Base-by-base conservation (phyloP, 2,888 invertebrate species). In the Eupithecia abbreviata region DNA sequence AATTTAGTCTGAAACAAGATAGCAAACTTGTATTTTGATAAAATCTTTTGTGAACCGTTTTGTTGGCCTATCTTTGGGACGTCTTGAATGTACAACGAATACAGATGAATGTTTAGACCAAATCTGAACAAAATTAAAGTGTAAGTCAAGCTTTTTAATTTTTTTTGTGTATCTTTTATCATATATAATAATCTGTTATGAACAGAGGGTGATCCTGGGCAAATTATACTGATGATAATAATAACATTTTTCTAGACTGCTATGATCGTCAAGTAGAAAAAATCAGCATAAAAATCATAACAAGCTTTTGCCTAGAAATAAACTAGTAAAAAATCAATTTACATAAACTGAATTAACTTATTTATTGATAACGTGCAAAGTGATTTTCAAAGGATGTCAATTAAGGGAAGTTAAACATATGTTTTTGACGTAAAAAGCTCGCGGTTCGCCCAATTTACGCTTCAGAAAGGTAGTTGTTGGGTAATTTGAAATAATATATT, bases 41-140 rank as follows among this genome's bases (percentile, higher is more conserved):
- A 85, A 87, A 83, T 84, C 84, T 82, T 86, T 85, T 82, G 82
- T 83, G 82, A 85, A 87, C 85, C 73, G 86, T 86, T 86, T 82
- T 83, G 81, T 67, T 75, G 76, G 78, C 74, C 49, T 73, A 68
- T 77, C 71, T 75, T 69, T 69, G 68, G 47, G 68, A 69, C 13
- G 69, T 49, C 69, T 69, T 45, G 55, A 47, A 58, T 76, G 76
- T 71, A 71, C 10, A 51, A 71, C 41, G 70, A 71, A 41, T 71
- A 69, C 47, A 69, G 47, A 69, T 69, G 30, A 43, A 51, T 73
- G 70, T 49, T 42, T 7, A 68, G 30, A 45, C 69, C 5, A 18
- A 18, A 69, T 45, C n/a, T 18, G 10, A 45, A 58, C 9, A 58
- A 18, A 51, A 5, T 5, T 1, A 51, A 51, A 51, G 51, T n/a